Evolutionary conservation across 2,888 invertebrate species (phyloP), one percentile per base, ranked within the genome.

Genomic region (Drosophila paramelanica): DNA sequence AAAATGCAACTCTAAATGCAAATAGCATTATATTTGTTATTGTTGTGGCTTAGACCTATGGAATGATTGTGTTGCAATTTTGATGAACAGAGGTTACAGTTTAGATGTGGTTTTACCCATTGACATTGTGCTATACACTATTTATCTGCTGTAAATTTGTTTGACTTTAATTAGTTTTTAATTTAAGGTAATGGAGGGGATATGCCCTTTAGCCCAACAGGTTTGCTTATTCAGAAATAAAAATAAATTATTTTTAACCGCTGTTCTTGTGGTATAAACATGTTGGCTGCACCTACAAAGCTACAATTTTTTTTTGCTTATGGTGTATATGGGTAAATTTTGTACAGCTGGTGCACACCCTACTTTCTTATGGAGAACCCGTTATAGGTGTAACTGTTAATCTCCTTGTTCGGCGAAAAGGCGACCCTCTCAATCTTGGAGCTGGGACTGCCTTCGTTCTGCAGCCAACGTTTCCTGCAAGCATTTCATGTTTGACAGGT

Each of bases 351-450:
- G 31, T 31, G 31, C 10, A 31, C 31, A 31, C 31, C 10, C 31
- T 81, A 91, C 39, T 87, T 88, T 72, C 87, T 92, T 57, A 95
- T 94, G 38, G 88, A 85, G 77, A 95, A 95, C 42, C 92, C 88
- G 0, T 92, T 81, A 71, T 93, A 94, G 0, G 93, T 91, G 55
- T 91, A 94, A 8, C 93, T 91, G 0, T 90, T 52, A 25, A 96
- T 94, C 69, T 94, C 93, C 76, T 93, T 94, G 73, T 94, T 93
- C 86, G 96, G 95, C 25, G 93, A 93, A 91, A 97, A 97, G 70
- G 95, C 95, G 0, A 94, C 95, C 89, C 94, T 95, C 0, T 96
- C 95, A 79, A 97, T 96, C 73, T 92, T 93, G 20, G 96, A 96
- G 78, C 93, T 93, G 0, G 96, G 96, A 91, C 96, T 97, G 52